phyloP scores from a whole-genome alignment of 2,113 vertebrate species.

The Oncorhynchus nerka region DNA sequence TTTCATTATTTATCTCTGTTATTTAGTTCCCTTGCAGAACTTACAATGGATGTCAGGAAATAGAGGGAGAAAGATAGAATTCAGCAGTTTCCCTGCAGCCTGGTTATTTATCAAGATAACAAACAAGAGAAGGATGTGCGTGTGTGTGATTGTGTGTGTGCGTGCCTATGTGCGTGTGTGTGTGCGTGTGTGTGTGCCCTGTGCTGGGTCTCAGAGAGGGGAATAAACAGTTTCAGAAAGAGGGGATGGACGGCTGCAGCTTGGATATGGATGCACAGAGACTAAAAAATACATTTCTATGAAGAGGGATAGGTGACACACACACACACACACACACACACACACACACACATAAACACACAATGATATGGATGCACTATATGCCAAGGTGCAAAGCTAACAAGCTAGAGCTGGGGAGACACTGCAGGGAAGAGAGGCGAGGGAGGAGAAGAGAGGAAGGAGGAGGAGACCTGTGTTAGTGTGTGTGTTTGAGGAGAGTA shows the following conservation, averaged over 20 bases:
- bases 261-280: conserved; percentile 61
- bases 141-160: conserved; percentile 83
- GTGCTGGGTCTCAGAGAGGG: conserved; percentile 89
- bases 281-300: conserved; percentile 60
- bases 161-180: conserved; percentile 85
- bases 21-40: conserved; percentile 93
- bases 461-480: conserved; percentile 20
- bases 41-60: conserved; percentile 99
- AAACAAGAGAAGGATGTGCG: conserved; percentile 91
- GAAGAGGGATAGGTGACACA: neutral
- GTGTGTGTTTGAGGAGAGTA: neutral
- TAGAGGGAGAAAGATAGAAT: conserved; percentile 96
- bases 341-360: conserved; percentile 5
- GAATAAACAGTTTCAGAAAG: conserved; percentile 88
- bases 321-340: neutral
- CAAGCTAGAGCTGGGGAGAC: conserved; percentile 59
- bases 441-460: conserved; percentile 34
- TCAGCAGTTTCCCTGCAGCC: conserved; percentile 94
- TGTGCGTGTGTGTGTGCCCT: conserved; percentile 83
- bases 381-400: conserved; percentile 54
- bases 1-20: conserved; percentile 85
- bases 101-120: conserved; percentile 99
- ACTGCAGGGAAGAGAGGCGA: conserved; percentile 37
- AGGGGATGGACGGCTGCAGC: conserved; percentile 85
- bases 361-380: neutral